These are phyloP conservation scores for Neolamprologus devosi DNA, from an alignment of 2,113 vertebrate species.

Conservation along the genomic window DNA sequence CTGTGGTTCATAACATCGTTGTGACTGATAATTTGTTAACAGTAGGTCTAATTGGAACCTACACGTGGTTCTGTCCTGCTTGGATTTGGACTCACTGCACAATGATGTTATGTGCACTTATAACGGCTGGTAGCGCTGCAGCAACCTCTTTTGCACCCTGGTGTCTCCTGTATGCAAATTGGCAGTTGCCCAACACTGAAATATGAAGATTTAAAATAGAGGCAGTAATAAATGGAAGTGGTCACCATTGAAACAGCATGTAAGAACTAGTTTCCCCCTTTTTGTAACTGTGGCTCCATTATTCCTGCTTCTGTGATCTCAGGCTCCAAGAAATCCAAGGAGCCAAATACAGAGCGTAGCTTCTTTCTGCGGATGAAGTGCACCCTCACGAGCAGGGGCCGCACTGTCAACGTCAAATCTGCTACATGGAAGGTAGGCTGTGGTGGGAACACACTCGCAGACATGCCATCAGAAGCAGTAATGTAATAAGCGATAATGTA, in stretches of 20 bases:
- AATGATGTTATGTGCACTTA: not conserved
- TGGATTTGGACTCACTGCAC: not conserved
- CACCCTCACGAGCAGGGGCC: constrained; percentile 91
- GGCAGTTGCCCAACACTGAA: not conserved
- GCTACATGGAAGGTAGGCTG: constrained; percentile 91
- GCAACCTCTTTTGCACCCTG: not conserved
- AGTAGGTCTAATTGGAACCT: not conserved
- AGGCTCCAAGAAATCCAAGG: constrained; percentile 91
- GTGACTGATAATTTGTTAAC: not conserved
- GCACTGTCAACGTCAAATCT: constrained; percentile 97
- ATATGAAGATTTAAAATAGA: not conserved
- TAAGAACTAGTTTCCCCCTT: not conserved
- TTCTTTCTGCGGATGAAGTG: constrained; percentile 98
- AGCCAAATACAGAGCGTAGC: constrained; percentile 85
- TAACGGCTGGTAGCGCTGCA: not conserved
- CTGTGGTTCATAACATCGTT: not conserved
- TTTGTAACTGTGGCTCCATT: not conserved
- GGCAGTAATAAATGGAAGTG: not conserved
- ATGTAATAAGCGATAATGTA: not conserved
- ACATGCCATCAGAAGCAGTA: not conserved
- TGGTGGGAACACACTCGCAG: not conserved
- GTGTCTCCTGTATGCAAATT: not conserved
- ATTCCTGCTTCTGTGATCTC: constrained; percentile 7
- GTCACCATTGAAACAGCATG: not conserved
- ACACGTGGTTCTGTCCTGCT: not conserved